A percentile compares a stretch with the other conserved stretches of the same genome.
Conservation (phyloP, 2,113 vertebrate genomes). For the Oxyura jamaicensis region DNA sequence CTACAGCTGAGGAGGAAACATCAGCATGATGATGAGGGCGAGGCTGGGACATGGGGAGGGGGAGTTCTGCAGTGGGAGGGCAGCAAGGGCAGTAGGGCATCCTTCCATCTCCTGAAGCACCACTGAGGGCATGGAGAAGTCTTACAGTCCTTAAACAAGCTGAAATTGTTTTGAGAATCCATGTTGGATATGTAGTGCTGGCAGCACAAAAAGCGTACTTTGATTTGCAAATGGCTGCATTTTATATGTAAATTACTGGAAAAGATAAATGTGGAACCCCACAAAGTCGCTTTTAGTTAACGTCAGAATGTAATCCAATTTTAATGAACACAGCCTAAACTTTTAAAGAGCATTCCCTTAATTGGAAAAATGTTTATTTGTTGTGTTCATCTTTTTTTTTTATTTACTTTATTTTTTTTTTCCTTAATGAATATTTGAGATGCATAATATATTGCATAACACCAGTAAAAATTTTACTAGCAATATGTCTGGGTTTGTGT, state of each 20-base stretch:
- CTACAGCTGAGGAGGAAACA: not conserved
- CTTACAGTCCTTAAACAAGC: not conserved
- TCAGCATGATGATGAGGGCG: fast-evolving
- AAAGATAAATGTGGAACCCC: not conserved
- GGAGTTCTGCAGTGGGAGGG: not conserved
- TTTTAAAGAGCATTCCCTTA: constrained; percentile 45
- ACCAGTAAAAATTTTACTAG: constrained; percentile 19
- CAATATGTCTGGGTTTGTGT: constrained; percentile 20
- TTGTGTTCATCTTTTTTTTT: constrained; percentile 21
- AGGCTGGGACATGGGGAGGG: not conserved
- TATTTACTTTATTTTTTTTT: not conserved
- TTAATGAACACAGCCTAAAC: constrained; percentile 35
- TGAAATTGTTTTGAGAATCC: not conserved
- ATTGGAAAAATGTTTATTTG: constrained; percentile 59
- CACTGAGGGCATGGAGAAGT: not conserved
- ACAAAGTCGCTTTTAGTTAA: constrained; percentile 36
- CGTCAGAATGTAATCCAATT: not conserved
- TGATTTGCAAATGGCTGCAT: constrained; percentile 48
- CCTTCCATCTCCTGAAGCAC: not conserved
- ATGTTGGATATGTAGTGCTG: not conserved
- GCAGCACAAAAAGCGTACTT: not conserved
- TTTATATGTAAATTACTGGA: constrained; percentile 33
- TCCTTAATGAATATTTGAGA: constrained; percentile 31
- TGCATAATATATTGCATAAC: constrained; percentile 16
- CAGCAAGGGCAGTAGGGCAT: too few relatives aligned